These are phyloP conservation scores for Eptesicus fuscus DNA, from an alignment of 2,113 vertebrate genomes.

Conservation along the genomic window DNA sequence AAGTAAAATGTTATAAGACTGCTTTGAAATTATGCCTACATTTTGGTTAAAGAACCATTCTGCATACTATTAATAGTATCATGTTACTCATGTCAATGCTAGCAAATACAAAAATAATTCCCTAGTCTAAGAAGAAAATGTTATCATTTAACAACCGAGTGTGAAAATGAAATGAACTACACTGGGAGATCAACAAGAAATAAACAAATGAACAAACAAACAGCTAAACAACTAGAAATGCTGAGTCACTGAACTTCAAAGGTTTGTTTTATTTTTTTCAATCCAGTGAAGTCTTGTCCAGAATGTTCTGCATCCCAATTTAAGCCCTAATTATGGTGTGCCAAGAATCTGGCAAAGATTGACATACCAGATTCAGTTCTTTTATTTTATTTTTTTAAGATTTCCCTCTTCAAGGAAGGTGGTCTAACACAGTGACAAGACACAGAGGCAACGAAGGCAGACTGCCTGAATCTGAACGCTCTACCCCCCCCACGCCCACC, in stretches of 20 bases:
- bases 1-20: constrained; percentile 10
- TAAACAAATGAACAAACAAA: not conserved
- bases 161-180: constrained; percentile 66
- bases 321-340: constrained; percentile 43
- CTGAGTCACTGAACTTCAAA: constrained; percentile 63
- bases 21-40: constrained; percentile 35
- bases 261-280: constrained; percentile 45
- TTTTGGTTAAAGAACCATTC: not conserved
- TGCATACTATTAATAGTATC: not conserved
- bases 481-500: not conserved
- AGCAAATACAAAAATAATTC: constrained; percentile 22
- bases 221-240: not conserved
- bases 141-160: not conserved
- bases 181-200: not conserved
- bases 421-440: not conserved
- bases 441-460: not conserved
- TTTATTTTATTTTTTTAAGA: not conserved
- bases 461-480: not conserved
- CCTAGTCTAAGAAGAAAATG: not conserved
- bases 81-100: not conserved
- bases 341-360: constrained; percentile 62
- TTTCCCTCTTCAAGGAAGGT: not conserved
- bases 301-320: constrained; percentile 54
- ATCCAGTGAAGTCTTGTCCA: constrained; percentile 59
- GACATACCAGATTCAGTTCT: not conserved